Evolutionary conservation across 2,888 invertebrate genomes (phyloP).

Genomic region (Plutella xylostella): DNA sequence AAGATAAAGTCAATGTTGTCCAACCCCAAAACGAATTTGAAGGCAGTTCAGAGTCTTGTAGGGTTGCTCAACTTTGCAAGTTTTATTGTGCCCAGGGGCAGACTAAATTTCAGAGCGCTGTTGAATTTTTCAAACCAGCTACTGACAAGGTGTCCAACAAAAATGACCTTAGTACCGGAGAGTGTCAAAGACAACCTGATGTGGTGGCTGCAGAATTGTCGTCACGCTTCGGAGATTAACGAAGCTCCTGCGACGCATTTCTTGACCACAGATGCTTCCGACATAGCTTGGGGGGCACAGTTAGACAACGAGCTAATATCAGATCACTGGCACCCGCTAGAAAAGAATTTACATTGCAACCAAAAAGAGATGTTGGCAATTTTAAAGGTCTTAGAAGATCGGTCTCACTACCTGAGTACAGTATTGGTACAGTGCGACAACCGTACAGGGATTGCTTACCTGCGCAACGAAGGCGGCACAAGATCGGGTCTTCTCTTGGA

Average conservation of each 20-base stretch:
- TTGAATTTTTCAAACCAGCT: conserved; percentile 12
- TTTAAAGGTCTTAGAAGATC: not conserved
- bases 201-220: conserved; percentile 10
- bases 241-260: not conserved
- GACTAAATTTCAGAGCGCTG: conserved; percentile 17
- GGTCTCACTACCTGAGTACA: too few relatives aligned
- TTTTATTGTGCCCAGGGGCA: conserved; percentile 19
- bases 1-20: not conserved
- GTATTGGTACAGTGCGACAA: conserved; percentile 16
- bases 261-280: conserved; percentile 10
- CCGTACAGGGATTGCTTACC: conserved; percentile 14
- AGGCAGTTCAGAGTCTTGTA: conserved; percentile 19
- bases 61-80: conserved; percentile 21
- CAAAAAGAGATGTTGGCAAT: conserved; percentile 19
- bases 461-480: conserved; percentile 22
- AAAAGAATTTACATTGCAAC: conserved; percentile 19
- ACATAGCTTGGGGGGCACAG: too few relatives aligned
- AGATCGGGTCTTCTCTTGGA: conserved; percentile 5
- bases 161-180: too few relatives aligned
- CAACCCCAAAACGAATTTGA: conserved; percentile 6
- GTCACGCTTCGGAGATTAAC: not conserved
- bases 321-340: conserved; percentile 11
- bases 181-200: too few relatives aligned
- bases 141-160: too few relatives aligned
- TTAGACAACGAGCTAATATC: conserved; percentile 13